phyloP scores from a whole-genome alignment of 2,113 vertebrate genomes.

The Boulengeromyrus knoepffleri region DNA sequence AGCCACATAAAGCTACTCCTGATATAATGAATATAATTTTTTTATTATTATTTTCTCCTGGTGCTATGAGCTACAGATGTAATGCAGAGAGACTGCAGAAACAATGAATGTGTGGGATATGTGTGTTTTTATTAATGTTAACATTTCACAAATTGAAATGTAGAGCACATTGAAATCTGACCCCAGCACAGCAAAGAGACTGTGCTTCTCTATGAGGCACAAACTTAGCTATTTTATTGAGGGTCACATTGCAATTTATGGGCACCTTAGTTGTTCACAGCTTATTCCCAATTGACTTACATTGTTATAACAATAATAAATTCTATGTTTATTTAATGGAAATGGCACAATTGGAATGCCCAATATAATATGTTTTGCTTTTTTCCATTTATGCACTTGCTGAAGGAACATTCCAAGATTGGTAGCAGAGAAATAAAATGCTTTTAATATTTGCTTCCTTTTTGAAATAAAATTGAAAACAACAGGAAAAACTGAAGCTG shows the following conservation, averaged over 20 bases:
- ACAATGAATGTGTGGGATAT: background rate
- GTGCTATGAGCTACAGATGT: background rate
- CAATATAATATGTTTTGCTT: background rate
- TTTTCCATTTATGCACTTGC: background rate
- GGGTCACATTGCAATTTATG: background rate
- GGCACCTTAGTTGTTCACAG: background rate
- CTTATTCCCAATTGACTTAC: background rate
- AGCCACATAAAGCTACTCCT: background rate
- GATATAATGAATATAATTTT: background rate
- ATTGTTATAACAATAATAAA: background rate
- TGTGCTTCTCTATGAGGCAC: background rate
- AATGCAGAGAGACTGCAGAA: background rate
- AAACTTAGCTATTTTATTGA: background rate
- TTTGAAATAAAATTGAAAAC: background rate
- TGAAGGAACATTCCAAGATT: background rate
- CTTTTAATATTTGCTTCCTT: background rate
- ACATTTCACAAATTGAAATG: background rate
- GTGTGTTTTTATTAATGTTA: background rate
- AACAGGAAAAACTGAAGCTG: background rate
- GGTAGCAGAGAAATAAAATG: background rate
- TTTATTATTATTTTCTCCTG: background rate
- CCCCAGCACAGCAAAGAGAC: background rate
- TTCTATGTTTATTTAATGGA: background rate
- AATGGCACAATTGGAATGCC: background rate
- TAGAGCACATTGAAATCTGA: background rate